Base-by-base conservation (phyloP, 2,113 vertebrate genomes). In the Myxocyprinus asiaticus region DNA sequence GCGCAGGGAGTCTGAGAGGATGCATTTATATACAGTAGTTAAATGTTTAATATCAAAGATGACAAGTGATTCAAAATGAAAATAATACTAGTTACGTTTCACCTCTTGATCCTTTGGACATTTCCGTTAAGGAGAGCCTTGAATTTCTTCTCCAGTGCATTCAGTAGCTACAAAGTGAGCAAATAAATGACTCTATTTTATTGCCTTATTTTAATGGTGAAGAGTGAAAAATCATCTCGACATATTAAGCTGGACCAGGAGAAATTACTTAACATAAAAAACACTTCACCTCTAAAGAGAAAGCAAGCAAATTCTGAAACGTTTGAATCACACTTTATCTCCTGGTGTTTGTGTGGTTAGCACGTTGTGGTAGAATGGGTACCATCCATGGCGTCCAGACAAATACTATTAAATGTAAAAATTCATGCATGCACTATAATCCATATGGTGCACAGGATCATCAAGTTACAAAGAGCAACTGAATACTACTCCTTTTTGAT, bases 61-160 rank as follows among this genome's bases (percentile, higher is more conserved):
- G 53, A 12, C 53, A 56, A 56, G 5, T 56, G 11, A 56, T 56
- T n/a, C 5, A 33, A 33, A 5, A 55, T 14, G 0, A 15, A n/a
- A 9, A 7, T 9, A 43, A 45, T 11, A 47, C 9, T 72, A 6
- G 22, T 33, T 33, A 33, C 3, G 22, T 51, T 93, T 89, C 85
- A 98, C 97, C 96, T 92, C 86, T 98, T 99, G 81, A 97, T 91
- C 76, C 93, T 93, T 81, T 90, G 94, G 82, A 97, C 94, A 85
- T 87, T 92, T 76, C 92, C 91, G 81, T 93, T 90, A 82, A 95
- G 92, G 63, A 96, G 77, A 86, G 92, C 92, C 90, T 95, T 95
- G 81, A 98, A 90, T 91, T 93, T 96, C 83, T 95, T 95, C 94
- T 99, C 96, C 87, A 98, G 90, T 93, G 95, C 94, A 91, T 96